These are phyloP conservation scores for Hydrozoanthus gracilis DNA, from an alignment of 92 coral and sea anemone genomes.

Conservation along the genomic window DNA sequence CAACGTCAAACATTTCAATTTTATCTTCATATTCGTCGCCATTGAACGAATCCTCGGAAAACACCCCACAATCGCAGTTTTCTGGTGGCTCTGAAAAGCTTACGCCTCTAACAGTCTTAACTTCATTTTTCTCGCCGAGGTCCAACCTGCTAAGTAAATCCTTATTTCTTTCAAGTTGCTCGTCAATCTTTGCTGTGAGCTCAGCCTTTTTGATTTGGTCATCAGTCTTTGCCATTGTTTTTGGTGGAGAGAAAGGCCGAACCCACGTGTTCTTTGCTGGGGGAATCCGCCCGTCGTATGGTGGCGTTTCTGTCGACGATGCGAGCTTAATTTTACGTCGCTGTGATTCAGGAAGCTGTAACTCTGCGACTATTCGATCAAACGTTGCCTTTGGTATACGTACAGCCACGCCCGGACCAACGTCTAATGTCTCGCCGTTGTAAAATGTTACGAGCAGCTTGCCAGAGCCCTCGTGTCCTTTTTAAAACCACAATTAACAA, in stretches of 20 bases:
- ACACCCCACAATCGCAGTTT: constrained; percentile 30
- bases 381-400: constrained; percentile 81
- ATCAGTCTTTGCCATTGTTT: neutral
- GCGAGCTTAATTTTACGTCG: constrained; percentile 75
- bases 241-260: constrained; percentile 80
- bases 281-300: constrained; percentile 59
- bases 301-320: constrained; percentile 65
- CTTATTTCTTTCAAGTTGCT: constrained; percentile 74
- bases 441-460: constrained; percentile 84
- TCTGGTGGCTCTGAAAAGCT: constrained; percentile 22
- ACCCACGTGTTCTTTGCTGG: constrained; percentile 74
- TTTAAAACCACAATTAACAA: neutral
- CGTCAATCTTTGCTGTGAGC: constrained; percentile 70
- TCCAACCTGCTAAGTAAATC: constrained; percentile 53
- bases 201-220: constrained; percentile 46
- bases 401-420: constrained; percentile 86
- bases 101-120: neutral
- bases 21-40: constrained; percentile 12
- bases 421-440: constrained; percentile 85
- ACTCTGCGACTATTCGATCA: constrained; percentile 84
- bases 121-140: neutral
- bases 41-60: constrained; percentile 43
- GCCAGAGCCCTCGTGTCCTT: constrained; percentile 77
- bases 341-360: constrained; percentile 94
- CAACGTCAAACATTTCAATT: constrained; percentile 15